Base-by-base conservation (phyloP, 2,797 vertebrate species). In the Molossus molossus region DNA sequence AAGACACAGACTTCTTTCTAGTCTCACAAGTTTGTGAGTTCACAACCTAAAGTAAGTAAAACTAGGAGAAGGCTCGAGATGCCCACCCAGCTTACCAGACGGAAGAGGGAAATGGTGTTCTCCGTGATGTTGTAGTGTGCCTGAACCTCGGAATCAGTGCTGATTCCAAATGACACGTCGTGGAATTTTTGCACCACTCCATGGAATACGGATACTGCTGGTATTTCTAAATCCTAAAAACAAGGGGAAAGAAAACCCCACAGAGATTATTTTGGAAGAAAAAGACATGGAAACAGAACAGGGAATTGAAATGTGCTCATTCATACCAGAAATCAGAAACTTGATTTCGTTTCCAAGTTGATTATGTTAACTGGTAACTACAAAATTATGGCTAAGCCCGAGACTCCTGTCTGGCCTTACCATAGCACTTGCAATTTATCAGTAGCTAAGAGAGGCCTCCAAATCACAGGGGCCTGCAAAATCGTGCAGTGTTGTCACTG, bases 51-150 rank as follows among this genome's bases (percentile, higher is more conserved):
- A 9, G 69, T 12, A 58, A 29, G 15, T 65, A 18, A 60, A 89
- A 23, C 37, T 17, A 18, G 20, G 69, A 53, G 67, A 72, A 33
- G 45, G 1, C 23, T 20, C 10, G 1, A 72, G 72, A 12, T 45
- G 23, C 37, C 37, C 64, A 21, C 18, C 6, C 23, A 33, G 96
- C 96, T 90, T 98, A 99, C 99, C 99, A 98, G 98, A 96, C 99
- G 99, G 97, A 99, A 99, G 65, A 99, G 79, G 72, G 97, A 87
- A 90, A 99, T 98, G 62, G 99, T 98, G 97, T 98, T 99, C 0
- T 98, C 97, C 45, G 97, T 90, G 65, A 99, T 45, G 94, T 97
- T 98, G 98, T 99, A 99, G 76, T 98, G 98, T 1, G 97, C 96
- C 98, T 99, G 98, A 60, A 99, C 98, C 15, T 99, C 98, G 55